Evolutionary conservation across 2,888 invertebrate genomes (phyloP), one percentile per base, ranked within the genome.

Genomic region (Pandemis corylana): DNA sequence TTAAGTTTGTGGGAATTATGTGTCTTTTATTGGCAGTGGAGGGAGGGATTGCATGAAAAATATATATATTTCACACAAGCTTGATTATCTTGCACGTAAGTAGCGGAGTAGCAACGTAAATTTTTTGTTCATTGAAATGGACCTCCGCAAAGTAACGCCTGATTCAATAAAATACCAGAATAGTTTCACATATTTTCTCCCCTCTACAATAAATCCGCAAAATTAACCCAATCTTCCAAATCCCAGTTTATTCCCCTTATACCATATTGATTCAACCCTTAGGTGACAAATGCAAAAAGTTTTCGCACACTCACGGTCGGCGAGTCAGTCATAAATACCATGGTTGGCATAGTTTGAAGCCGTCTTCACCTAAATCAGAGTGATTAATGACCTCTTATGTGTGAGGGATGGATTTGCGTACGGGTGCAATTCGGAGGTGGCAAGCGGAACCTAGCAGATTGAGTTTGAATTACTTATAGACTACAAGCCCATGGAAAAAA

Each of bases 361-460:
- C 46, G 59, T 74, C 65, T 74, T 70, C 69, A 69, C 74, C 72
- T 74, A 74, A 74, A 69, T 74, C 74, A 74, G 66, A 44, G 42
- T 70, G 74, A 74, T 70, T 69, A 74, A 74, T 74, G 66, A 42
- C 6, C 51, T 56, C 65, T 70, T 53, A 59, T 65, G 70, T 44
- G 66, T 49, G 59, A 65, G 53, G 51, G 68, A 68, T 68, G 69
- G 65, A 69, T 74, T 65, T 68, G 73, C 73, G 59, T 59, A 59
- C 12, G 73, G 65, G 65, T 65, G 69, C 64, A 65, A 65, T 69
- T 42, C 49, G 44, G 13, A 66, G 65, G 61, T 66, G 59, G 61
- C 74, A 62, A 66, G 69, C 63, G 64, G 68, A 73, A 68, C 59
- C 42, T 41, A 59, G 41, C 59, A 56, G 68, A 68, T 73, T 68